Evolutionary conservation across 2,113 vertebrate species (phyloP), one percentile per base, ranked within the genome.

Genomic region (Anguilla japonica): DNA sequence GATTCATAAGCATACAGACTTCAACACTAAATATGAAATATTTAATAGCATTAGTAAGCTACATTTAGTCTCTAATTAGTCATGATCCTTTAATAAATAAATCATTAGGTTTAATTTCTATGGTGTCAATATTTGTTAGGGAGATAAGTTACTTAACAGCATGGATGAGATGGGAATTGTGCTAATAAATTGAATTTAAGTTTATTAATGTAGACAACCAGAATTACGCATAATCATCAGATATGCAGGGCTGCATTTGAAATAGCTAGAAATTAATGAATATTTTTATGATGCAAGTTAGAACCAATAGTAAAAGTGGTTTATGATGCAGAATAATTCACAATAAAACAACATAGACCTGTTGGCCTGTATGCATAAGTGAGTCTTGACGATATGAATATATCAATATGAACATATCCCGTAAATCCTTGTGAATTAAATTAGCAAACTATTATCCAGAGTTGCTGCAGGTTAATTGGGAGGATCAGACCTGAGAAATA

Each of bases 21-120:
- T 78, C 41, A 50, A 43, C 22, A 20, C 78, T 84, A 75, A 81
- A 87, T 84, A 34, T 84, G 79, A 84, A 83, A 39, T 84, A 80
- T 63, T 63, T 22, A 50, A 40, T 78, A 29, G 46, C 41, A 56
- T 0, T 50, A 57, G 29, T 83, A 83, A 75, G 86, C 82, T 57
- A 60, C 82, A 75, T 71, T 40, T 83, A n/a, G 60, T 78, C 63
- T 75, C 41, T 78, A 40, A 40, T 41, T 83, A 87, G n/a, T 53
- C 81, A 83, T 83, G n/a, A 71, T 67, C 43, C 84, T 75, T 57
- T 84, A 79, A 79, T 83, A 87, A 84, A 80, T 84, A 53, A 50
- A 63, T 81, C 22, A 26, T 87, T 63, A 60, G 14, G 82, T 84
- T 53, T 84, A 80, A 87, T 81, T 40, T 60, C 43, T 79, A 63